These are phyloP conservation scores for Eonycteris spelaea DNA, from an alignment of 2,113 vertebrate species.

Conservation along the genomic window DNA sequence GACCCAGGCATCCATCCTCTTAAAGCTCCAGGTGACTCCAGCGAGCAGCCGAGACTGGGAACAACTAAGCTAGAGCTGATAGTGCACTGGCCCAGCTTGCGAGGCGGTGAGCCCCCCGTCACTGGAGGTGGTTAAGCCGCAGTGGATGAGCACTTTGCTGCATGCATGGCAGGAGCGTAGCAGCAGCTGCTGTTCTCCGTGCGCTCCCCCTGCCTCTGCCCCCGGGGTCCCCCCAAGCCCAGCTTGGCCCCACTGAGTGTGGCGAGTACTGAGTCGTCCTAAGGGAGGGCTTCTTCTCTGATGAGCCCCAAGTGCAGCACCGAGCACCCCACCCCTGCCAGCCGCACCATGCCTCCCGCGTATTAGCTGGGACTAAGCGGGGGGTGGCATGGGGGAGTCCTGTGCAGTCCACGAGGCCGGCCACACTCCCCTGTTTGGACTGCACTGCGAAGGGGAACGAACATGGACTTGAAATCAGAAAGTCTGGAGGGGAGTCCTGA, in stretches of 20 bases:
- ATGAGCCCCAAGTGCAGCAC: background rate
- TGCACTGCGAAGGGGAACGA: background rate
- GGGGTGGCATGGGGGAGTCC: background rate
- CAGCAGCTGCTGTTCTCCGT: background rate
- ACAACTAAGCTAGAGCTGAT: background rate
- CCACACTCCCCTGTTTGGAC: background rate
- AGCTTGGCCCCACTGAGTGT: rapidly evolving
- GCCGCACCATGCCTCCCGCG: rapidly evolving
- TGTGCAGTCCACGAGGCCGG: background rate
- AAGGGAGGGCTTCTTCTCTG: background rate
- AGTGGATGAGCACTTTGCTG: background rate
- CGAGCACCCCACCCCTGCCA: background rate
- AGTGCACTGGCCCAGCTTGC: background rate
- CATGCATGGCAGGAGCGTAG: background rate
- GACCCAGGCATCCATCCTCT: background rate
- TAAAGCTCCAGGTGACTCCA: background rate
- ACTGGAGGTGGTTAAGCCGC: background rate
- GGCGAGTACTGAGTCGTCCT: background rate
- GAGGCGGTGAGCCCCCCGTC: background rate
- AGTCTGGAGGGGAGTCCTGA: background rate
- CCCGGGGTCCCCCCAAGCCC: background rate
- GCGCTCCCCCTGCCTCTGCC: background rate
- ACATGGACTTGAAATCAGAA: background rate
- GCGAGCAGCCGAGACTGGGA: background rate
- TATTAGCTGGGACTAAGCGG: background rate